Conservation (phyloP, 2,888 invertebrate species). For the Pseudanteris insignis region DNA sequence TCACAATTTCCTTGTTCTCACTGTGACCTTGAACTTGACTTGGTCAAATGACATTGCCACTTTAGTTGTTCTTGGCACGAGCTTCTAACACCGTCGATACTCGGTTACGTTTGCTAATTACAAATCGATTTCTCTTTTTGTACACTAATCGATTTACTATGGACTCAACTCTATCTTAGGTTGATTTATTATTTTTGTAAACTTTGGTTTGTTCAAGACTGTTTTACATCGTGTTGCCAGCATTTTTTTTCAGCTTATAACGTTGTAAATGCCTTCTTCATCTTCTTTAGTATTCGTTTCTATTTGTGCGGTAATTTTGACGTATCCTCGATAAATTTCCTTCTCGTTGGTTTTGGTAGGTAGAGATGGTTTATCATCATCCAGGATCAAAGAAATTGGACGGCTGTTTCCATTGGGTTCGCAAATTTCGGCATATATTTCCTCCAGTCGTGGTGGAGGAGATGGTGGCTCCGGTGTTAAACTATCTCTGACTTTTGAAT, state of each 20-base stretch:
- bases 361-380: constrained; percentile 51
- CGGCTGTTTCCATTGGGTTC: constrained; percentile 50
- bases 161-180: no score
- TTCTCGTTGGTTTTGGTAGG: constrained; percentile 46
- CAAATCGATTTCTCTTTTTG: no score
- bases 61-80: no score
- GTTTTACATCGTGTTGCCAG: constrained; percentile 2
- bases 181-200: constrained; percentile 7
- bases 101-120: no score
- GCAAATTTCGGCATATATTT: constrained; percentile 65
- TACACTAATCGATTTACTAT: no score
- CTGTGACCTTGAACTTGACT: constrained; percentile 51
- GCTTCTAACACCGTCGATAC: no score
- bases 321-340: constrained; percentile 60
- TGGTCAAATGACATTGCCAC: constrained; percentile 43
- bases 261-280: constrained; percentile 65
- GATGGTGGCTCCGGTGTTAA: constrained; percentile 58
- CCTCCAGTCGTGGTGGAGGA: constrained; percentile 58
- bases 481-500: constrained; percentile 64
- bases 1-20: constrained; percentile 34
- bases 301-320: constrained; percentile 59
- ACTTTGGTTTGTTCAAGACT: constrained; percentile 31
- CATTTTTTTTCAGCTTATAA: constrained; percentile 58
- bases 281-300: constrained; percentile 61
- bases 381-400: constrained; percentile 32